Percentiles rank a stretch among this genome's conserved stretches.
phyloP scores from a whole-genome alignment of 2,113 vertebrate species.

The Bubo scandiacus region DNA sequence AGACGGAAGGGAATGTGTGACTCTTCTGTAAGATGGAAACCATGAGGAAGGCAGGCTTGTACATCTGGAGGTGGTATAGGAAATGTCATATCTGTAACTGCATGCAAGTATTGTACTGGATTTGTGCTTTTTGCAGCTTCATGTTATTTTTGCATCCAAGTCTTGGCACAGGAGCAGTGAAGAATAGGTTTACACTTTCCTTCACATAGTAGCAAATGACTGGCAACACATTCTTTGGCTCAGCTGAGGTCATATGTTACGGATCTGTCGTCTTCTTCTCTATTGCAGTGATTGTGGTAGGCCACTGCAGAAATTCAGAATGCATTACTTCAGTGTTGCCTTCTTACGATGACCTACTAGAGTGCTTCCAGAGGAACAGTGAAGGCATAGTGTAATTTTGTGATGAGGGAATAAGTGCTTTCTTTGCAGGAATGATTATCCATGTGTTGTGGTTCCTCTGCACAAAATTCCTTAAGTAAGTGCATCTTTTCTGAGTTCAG shows the following conservation, averaged over 20 bases:
- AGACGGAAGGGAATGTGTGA: not conserved
- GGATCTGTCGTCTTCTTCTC: not conserved
- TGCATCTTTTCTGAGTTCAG: not conserved
- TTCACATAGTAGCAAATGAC: not conserved
- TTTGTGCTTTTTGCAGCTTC: not conserved
- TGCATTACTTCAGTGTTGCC: not conserved
- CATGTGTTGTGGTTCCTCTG: not conserved
- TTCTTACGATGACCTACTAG: not conserved
- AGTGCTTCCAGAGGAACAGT: not conserved
- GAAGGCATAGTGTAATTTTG: not conserved
- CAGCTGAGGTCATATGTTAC: not conserved
- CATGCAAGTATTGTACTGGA: not conserved
- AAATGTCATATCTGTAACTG: not conserved
- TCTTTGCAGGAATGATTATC: not conserved
- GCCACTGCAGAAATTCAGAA: not conserved
- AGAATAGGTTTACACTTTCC: not conserved
- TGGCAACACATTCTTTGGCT: not conserved
- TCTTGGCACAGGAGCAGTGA: not conserved
- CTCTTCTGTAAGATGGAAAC: not conserved
- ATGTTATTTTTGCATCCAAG: not conserved
- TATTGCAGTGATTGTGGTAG: not conserved
- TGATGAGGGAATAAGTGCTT: not conserved
- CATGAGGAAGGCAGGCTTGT: not conserved
- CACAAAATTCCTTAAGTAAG: not conserved
- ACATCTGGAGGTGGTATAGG: not conserved